Evolutionary conservation across 1,140 invertebrate species (phyloP).

Genomic region (Tribolium madens): DNA sequence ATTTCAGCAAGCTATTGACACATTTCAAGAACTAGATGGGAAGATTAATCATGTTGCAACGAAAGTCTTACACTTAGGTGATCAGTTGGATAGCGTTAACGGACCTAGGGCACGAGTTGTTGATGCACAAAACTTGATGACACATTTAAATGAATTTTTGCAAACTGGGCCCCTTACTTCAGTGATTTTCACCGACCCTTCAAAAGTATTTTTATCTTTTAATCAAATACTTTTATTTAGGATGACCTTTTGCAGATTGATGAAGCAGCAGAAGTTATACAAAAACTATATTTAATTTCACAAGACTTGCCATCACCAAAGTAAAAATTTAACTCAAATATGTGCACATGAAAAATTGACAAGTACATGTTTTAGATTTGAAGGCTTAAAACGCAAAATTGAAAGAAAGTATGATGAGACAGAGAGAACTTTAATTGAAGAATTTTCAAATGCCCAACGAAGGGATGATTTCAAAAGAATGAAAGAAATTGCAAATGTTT

Average conservation of each 20-base stretch:
- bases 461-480: constrained; percentile 87
- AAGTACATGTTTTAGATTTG: constrained; percentile 74
- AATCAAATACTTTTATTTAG: constrained; percentile 42
- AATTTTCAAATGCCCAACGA: constrained; percentile 91
- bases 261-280: constrained; percentile 98
- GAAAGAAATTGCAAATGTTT: constrained; percentile 92
- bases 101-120: constrained; percentile 92
- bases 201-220: constrained; percentile 71
- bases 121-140: constrained; percentile 94
- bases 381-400: constrained; percentile 90
- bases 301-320: constrained; percentile 91
- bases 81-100: constrained; percentile 97
- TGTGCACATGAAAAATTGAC: constrained; percentile 32
- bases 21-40: constrained; percentile 94
- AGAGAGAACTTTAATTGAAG: constrained; percentile 92
- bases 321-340: constrained; percentile 61
- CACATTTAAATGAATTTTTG: constrained; percentile 94
- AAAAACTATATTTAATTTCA: constrained; percentile 95
- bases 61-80: constrained; percentile 96
- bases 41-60: constrained; percentile 97
- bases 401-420: constrained; percentile 95
- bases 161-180: constrained; percentile 87
- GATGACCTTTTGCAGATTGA: constrained; percentile 77
- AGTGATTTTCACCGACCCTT: constrained; percentile 89
- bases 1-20: constrained; percentile 81